Conservation (phyloP, 2,888 invertebrate species). For the Oscheius sp. region DNA sequence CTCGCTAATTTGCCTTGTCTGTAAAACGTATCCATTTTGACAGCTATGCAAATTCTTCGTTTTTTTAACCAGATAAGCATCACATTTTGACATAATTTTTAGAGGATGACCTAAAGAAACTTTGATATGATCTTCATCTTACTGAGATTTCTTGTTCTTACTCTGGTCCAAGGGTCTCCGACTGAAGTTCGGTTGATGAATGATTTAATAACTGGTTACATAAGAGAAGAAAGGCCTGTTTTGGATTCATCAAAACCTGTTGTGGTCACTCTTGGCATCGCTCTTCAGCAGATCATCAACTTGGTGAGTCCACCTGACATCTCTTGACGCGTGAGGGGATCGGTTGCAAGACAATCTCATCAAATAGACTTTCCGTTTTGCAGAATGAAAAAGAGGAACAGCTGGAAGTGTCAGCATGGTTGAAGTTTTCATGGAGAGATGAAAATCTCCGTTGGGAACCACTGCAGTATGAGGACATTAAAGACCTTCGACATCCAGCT, state of each 20-base stretch:
- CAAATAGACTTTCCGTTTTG: slow-evolving; percentile 30
- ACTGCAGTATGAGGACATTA: slow-evolving; percentile 54
- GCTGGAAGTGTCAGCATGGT: slow-evolving; percentile 66
- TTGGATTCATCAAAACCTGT: slow-evolving; percentile 59
- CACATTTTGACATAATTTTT: background rate
- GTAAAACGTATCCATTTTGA: background rate
- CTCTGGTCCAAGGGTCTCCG: too few species aligned
- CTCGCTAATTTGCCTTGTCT: slow-evolving; percentile 14
- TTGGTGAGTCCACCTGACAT: too few species aligned
- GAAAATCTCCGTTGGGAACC: slow-evolving; percentile 67
- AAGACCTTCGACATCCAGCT: slow-evolving; percentile 59
- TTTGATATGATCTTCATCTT: too few species aligned
- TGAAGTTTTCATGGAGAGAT: slow-evolving; percentile 64
- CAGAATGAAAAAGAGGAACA: slow-evolving; percentile 66
- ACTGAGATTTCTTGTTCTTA: too few species aligned
- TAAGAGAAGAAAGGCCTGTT: slow-evolving; percentile 62
- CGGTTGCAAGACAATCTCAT: too few species aligned
- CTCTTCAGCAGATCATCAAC: slow-evolving; percentile 65
- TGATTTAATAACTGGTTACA: slow-evolving; percentile 60
- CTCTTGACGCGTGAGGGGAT: slow-evolving; percentile 12
- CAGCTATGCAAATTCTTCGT: background rate
- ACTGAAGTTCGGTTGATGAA: slow-evolving; percentile 60
- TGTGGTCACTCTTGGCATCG: slow-evolving; percentile 59
- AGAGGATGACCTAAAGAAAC: background rate
- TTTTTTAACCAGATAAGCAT: background rate